Evolutionary conservation across 2,113 vertebrate species (phyloP), one percentile per base, ranked within the genome.

Genomic region (Acinonyx jubatus): DNA sequence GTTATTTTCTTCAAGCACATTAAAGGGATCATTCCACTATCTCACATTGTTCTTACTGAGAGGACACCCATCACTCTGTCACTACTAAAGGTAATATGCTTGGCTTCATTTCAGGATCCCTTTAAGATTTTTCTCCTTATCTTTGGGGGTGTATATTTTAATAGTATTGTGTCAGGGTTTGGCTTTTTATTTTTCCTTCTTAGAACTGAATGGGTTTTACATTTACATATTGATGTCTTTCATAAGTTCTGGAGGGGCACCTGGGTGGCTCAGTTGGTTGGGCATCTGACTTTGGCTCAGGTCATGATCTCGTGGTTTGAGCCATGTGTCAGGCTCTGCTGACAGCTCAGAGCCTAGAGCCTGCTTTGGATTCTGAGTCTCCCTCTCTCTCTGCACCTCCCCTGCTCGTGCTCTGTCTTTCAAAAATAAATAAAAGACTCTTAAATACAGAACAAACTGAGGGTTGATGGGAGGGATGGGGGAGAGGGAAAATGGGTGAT

Each of bases 121-220:
- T 50, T 48, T 87, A 45, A 78, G 29, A 93, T 78, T 76, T 82
- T 78, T 85, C 33, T 91, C 55, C 38, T 79, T 90, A 66, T 66
- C 9, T 25, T 66, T 89, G 19, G 48, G 68, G 48, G 36, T 57
- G 3, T 63, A 57, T 7, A 63, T 84, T 91, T 89, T 84, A 45
- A 84, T 92, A 79, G 18, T 71, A 69, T 38, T 69, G 23, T 55
- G n/a, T 73, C 80, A 52, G 36, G 11, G 4, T 83, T 23, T 88
- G 50, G 21, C n/a, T 61, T 94, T 82, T 83, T 63, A 65, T 48
- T 93, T 93, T 95, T 80, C 18, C 48, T 91, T 80, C 80, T 85
- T 80, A 57, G 27, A 50, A 61, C 87, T n/a, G 1, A 33, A 15
- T 71, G 41, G 33, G 1, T 88, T 65, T 71, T 78, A 78, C 69